Evolutionary conservation across 2,797 vertebrate genomes (phyloP).

Genomic region (Sandelia bainsii): DNA sequence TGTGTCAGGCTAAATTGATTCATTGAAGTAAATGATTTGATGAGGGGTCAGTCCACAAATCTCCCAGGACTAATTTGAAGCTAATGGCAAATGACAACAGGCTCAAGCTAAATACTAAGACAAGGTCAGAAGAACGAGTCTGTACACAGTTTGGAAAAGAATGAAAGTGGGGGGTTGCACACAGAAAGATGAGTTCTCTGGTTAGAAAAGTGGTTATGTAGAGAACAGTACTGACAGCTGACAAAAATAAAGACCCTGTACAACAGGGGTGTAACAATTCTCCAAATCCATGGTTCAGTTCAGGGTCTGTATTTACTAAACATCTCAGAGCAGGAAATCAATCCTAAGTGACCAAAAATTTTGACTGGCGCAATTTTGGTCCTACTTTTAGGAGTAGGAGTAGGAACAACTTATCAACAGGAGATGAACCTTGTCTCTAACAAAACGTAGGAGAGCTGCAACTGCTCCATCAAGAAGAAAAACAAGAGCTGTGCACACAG

Average conservation of each 20-base stretch:
- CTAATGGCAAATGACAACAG: constrained; percentile 81
- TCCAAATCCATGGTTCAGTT: too few species aligned
- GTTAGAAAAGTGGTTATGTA: background rate
- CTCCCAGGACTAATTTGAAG: constrained; percentile 75
- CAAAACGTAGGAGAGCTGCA: too few species aligned
- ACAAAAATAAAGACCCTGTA: background rate
- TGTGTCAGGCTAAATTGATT: constrained; percentile 78
- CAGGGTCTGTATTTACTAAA: too few species aligned
- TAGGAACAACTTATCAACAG: too few species aligned
- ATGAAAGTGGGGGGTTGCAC: constrained; percentile 3
- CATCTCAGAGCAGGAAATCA: too few species aligned
- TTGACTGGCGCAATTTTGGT: too few species aligned
- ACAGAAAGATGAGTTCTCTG: background rate
- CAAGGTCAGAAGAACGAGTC: constrained; percentile 65
- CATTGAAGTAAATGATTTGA: constrained; percentile 81
- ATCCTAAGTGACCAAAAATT: too few species aligned
- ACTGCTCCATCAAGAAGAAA: too few species aligned
- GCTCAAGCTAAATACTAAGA: constrained; percentile 48
- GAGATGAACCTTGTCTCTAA: too few species aligned
- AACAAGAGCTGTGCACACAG: too few species aligned
- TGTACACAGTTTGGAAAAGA: background rate
- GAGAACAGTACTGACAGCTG: background rate
- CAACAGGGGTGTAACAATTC: too few species aligned
- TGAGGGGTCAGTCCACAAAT: constrained; percentile 79
- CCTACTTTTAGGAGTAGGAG: too few species aligned